phyloP scores from a whole-genome alignment of 1,140 invertebrate species.

The Charaxes varanes region DNA sequence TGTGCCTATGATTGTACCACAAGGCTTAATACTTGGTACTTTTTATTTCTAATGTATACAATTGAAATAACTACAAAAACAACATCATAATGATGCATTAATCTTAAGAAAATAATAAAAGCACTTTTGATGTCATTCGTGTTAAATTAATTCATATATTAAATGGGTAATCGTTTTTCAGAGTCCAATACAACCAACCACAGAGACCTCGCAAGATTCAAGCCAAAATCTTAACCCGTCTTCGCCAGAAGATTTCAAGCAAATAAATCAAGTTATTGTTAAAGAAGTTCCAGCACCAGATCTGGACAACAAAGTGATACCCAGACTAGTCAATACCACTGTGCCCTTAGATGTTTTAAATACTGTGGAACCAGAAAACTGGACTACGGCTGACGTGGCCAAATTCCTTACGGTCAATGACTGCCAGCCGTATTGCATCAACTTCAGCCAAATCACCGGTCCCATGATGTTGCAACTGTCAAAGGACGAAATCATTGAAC shows the following conservation, averaged over 20 bases:
- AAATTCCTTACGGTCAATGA: constrained; percentile 92
- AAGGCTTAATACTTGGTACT: too few relatives aligned
- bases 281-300: constrained; percentile 16
- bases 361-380: constrained; percentile 69
- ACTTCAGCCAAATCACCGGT: constrained; percentile 90
- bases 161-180: too few relatives aligned
- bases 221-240: constrained; percentile 25
- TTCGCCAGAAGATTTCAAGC: too few relatives aligned
- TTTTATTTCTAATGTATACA: too few relatives aligned
- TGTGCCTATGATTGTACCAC: too few relatives aligned
- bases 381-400: constrained; percentile 89
- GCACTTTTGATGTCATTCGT: too few relatives aligned
- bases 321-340: constrained; percentile 77
- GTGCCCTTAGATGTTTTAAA: constrained; percentile 53
- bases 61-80: too few relatives aligned
- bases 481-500: constrained; percentile 92
- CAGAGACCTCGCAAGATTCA: constrained; percentile 21
- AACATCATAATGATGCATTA: too few relatives aligned
- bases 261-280: too few relatives aligned
- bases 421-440: constrained; percentile 90
- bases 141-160: too few relatives aligned
- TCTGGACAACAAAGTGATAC: constrained; percentile 78
- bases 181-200: too few relatives aligned
- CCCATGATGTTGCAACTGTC: constrained; percentile 85
- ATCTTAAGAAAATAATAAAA: too few relatives aligned